These are phyloP conservation scores for Lateolabrax maculatus DNA, from an alignment of 2,797 vertebrate species.

Conservation along the genomic window DNA sequence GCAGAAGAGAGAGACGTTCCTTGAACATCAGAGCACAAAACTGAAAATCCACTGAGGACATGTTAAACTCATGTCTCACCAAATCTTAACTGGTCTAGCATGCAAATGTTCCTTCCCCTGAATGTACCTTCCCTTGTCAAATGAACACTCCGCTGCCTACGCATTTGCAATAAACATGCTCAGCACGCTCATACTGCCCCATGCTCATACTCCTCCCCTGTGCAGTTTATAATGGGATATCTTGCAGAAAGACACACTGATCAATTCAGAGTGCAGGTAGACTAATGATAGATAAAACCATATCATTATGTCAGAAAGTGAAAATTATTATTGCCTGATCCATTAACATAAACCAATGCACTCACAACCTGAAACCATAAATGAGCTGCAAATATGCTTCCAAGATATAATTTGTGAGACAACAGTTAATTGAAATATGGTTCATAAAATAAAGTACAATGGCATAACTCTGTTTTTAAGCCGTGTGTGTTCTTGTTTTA, in stretches of 20 bases:
- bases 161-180: constrained; percentile 53
- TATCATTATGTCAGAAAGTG: constrained; percentile 38
- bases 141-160: constrained; percentile 47
- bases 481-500: not conserved
- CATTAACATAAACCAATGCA: constrained; percentile 34
- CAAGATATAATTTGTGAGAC: constrained; percentile 16
- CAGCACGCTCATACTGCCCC: constrained; percentile 37
- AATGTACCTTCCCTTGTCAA: constrained; percentile 54
- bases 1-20: constrained; percentile 38
- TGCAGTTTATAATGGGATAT: constrained; percentile 45
- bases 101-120: constrained; percentile 54
- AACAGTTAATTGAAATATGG: not conserved
- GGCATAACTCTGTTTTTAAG: constrained; percentile 1
- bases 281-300: constrained; percentile 32
- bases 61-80: constrained; percentile 72
- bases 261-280: constrained; percentile 47
- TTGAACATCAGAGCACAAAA: constrained; percentile 61
- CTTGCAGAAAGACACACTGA: constrained; percentile 35
- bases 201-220: constrained; percentile 25
- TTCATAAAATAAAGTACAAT: not conserved
- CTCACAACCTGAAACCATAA: constrained; percentile 25
- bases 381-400: constrained; percentile 20
- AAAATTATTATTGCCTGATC: constrained; percentile 37
- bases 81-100: constrained; percentile 55
- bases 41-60: constrained; percentile 60